Evolutionary conservation across 2,888 invertebrate species (phyloP).

Genomic region (Neocrepidodera transversa): DNA sequence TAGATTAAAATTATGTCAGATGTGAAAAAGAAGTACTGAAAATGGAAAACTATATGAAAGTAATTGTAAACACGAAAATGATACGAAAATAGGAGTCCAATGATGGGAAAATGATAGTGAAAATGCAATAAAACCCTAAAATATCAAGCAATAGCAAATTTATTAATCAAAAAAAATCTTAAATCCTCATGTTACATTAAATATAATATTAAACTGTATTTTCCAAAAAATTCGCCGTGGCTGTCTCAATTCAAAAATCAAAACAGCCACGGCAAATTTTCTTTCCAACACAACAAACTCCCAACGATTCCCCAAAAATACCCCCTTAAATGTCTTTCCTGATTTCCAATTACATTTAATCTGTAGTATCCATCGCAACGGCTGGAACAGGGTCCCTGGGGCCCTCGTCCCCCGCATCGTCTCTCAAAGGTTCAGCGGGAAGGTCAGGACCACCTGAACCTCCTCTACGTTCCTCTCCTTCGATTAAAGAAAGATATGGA

Average conservation of each 20-base stretch:
- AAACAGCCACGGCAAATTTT: constrained; percentile 54
- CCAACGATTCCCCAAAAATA: neutral
- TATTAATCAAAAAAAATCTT: constrained; percentile 21
- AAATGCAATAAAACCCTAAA: neutral
- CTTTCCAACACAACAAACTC: neutral
- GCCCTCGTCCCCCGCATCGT: constrained; percentile 58
- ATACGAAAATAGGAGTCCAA: too few relatives aligned
- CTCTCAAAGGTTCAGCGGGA: constrained; percentile 40
- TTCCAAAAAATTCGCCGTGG: constrained; percentile 51
- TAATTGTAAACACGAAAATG: too few relatives aligned
- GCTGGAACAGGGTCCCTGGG: constrained; percentile 61
- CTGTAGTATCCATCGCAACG: constrained; percentile 63
- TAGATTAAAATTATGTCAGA: too few relatives aligned
- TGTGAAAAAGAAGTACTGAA: too few relatives aligned
- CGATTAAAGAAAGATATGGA: constrained; percentile 66
- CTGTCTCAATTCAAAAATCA: constrained; percentile 39
- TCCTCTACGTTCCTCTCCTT: constrained; percentile 58
- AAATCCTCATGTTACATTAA: too few relatives aligned
- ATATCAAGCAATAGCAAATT: constrained; percentile 23
- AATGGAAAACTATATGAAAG: too few relatives aligned
- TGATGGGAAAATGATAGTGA: too few relatives aligned
- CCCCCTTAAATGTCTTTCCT: neutral
- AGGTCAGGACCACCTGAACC: constrained; percentile 48
- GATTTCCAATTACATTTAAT: constrained; percentile 48
- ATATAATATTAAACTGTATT: too few relatives aligned